A percentile compares a stretch with the other conserved stretches of the same genome.
These are phyloP conservation scores for Telenomus remus DNA, from an alignment of 1,140 invertebrate species.

Conservation along the genomic window DNA sequence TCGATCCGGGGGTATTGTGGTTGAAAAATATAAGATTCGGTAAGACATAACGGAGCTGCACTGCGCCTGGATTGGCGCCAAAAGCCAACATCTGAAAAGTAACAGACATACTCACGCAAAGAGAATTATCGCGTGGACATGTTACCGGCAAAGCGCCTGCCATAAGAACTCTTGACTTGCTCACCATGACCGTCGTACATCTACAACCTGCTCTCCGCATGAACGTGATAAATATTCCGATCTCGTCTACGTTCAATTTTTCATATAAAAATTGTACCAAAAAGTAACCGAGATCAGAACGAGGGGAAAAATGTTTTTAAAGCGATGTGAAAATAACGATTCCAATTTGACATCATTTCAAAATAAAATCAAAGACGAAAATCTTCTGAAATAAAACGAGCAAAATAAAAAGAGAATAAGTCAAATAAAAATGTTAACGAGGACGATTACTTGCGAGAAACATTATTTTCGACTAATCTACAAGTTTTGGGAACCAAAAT, in stretches of 20 bases:
- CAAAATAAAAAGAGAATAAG: neutral
- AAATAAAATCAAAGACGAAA: too few relatives aligned
- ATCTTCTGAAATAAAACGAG: too few relatives aligned
- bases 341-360: too few relatives aligned
- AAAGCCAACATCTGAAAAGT: constrained; percentile 55
- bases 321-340: too few relatives aligned
- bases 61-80: constrained; percentile 69
- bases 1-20: constrained; percentile 12
- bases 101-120: constrained; percentile 38
- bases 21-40: constrained; percentile 23
- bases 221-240: too few relatives aligned
- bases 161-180: constrained; percentile 42
- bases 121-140: constrained; percentile 61
- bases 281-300: too few relatives aligned
- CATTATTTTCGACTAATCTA: too few relatives aligned
- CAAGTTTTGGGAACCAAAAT: constrained; percentile 5
- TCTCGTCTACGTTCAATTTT: too few relatives aligned
- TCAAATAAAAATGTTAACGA: too few relatives aligned
- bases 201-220: constrained; percentile 6
- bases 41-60: constrained; percentile 62
- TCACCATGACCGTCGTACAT: constrained; percentile 30
- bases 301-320: too few relatives aligned
- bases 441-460: too few relatives aligned
- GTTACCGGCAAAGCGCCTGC: constrained; percentile 47
- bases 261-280: too few relatives aligned